phyloP scores from a whole-genome alignment of 2,113 vertebrate species.

The Raphicerus campestris region DNA sequence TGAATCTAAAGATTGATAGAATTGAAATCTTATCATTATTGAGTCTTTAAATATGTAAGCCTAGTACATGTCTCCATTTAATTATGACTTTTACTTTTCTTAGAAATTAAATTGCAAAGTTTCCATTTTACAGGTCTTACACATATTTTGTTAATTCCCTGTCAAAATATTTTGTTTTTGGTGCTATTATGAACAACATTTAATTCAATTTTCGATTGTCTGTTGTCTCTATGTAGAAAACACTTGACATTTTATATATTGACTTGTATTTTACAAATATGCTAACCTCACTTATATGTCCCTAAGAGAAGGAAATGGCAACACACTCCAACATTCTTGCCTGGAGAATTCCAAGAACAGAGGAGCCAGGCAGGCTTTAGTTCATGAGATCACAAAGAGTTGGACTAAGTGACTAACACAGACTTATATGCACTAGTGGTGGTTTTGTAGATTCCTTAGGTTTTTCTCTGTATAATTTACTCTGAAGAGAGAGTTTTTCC shows the following conservation, averaged over 20 bases:
- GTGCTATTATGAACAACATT: background rate
- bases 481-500: background rate
- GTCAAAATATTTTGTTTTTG: background rate
- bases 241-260: background rate
- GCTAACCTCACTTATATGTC: background rate
- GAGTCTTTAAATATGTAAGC: background rate
- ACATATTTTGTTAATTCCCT: background rate
- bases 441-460: background rate
- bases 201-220: background rate
- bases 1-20: background rate
- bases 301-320: background rate
- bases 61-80: background rate
- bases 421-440: background rate
- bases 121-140: background rate
- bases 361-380: background rate
- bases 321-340: background rate
- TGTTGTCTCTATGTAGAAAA: background rate
- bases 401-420: background rate
- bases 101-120: background rate
- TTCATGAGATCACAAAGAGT: background rate
- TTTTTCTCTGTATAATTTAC: background rate
- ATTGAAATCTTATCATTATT: background rate
- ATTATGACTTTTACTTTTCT: background rate
- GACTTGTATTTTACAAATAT: background rate
- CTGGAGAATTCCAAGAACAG: background rate